These are phyloP conservation scores for Cephalophus harveyi DNA, from an alignment of 2,113 vertebrate genomes.

Conservation along the genomic window DNA sequence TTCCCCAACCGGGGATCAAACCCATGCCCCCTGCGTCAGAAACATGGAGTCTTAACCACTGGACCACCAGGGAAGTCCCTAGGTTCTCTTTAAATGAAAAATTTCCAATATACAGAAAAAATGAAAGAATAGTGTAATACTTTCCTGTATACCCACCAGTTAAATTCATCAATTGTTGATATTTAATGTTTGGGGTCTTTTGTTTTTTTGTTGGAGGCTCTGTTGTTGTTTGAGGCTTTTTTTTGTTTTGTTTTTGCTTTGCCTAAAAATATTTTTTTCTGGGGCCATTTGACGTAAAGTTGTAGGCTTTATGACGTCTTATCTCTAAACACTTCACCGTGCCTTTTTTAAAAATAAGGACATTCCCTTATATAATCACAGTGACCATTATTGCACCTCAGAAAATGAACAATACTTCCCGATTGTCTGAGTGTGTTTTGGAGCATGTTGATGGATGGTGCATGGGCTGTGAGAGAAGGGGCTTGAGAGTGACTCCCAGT, in stretches of 20 bases:
- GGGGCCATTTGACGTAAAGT: not conserved
- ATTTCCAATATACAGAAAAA: not conserved
- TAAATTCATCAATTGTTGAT: not conserved
- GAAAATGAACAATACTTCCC: accelerated
- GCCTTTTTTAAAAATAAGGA: not conserved
- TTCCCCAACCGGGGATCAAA: not conserved
- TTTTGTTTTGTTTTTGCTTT: not conserved
- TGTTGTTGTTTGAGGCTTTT: accelerated
- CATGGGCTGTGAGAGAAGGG: not conserved
- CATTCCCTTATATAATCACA: not conserved
- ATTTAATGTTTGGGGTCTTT: not conserved
- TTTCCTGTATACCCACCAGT: not conserved
- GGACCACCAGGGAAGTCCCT: not conserved
- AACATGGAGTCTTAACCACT: not conserved
- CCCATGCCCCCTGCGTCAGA: accelerated
- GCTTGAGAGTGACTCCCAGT: not conserved
- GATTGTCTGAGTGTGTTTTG: not conserved
- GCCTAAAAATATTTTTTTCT: not conserved
- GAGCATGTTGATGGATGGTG: not conserved
- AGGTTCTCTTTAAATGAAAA: not conserved
- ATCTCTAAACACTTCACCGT: not conserved
- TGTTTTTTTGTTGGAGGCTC: not conserved
- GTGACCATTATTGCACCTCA: not conserved
- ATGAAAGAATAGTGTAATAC: not conserved
- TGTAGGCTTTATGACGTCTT: not conserved